Conservation (phyloP, 1,140 invertebrate genomes). For the Drosophila orosa region DNA sequence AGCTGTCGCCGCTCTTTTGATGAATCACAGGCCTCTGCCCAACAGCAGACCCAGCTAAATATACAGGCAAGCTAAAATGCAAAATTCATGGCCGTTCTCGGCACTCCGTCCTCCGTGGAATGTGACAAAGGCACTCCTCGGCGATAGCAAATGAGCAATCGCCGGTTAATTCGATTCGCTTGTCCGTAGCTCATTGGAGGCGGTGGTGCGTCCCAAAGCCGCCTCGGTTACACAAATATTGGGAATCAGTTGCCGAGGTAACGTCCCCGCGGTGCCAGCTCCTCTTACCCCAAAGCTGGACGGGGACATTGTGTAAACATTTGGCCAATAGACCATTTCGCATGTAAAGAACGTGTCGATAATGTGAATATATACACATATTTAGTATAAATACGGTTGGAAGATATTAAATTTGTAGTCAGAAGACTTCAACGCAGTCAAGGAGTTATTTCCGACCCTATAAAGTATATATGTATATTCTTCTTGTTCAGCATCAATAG, state of each 20-base stretch:
- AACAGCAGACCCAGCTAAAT: constrained; percentile 63
- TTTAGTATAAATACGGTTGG: too few relatives aligned
- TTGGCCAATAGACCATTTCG: constrained; percentile 16
- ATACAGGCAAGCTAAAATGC: constrained; percentile 68
- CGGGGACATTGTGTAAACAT: constrained; percentile 28
- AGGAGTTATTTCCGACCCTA: too few relatives aligned
- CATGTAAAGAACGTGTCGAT: neutral
- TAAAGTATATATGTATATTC: too few relatives aligned
- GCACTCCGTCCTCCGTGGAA: constrained; percentile 45
- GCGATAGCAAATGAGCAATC: constrained; percentile 60
- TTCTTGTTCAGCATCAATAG: too few relatives aligned
- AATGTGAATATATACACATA: too few relatives aligned
- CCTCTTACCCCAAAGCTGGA: neutral
- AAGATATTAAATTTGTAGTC: too few relatives aligned
- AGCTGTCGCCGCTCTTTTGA: constrained; percentile 79
- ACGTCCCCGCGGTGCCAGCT: constrained; percentile 31
- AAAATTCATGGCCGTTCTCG: constrained; percentile 73
- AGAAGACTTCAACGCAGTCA: too few relatives aligned
- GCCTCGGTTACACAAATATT: constrained; percentile 66
- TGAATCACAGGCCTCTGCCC: constrained; percentile 76
- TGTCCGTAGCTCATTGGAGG: neutral
- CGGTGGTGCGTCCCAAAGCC: constrained; percentile 36
- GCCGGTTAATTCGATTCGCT: constrained; percentile 30
- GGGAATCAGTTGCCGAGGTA: constrained; percentile 64
- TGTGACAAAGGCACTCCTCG: constrained; percentile 62